phyloP scores from a whole-genome alignment of 2,888 invertebrate species.

The Perithous albicinctus region DNA sequence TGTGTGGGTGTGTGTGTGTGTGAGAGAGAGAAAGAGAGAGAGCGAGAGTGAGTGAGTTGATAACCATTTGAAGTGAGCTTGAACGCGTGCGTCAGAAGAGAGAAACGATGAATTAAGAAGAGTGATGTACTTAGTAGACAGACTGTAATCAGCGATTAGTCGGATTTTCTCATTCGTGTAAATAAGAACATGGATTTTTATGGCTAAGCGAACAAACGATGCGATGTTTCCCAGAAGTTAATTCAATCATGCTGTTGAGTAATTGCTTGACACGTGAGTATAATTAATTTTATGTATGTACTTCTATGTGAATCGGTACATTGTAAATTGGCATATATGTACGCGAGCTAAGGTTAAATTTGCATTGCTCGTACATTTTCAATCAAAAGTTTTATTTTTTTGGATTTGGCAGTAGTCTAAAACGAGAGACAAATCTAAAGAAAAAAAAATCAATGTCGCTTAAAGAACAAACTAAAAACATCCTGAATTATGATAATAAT shows the following conservation, averaged over 20 bases:
- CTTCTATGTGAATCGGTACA: neutral
- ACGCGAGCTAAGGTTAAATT: neutral
- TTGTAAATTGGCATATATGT: neutral
- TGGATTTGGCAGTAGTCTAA: no score
- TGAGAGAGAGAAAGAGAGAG: slow-evolving; percentile 31
- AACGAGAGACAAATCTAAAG: no score
- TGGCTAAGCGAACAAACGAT: slow-evolving; percentile 37
- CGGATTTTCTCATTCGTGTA: slow-evolving; percentile 61
- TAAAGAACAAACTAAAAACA: no score
- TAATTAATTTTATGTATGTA: slow-evolving; percentile 21
- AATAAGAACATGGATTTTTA: slow-evolving; percentile 60
- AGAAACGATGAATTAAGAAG: slow-evolving; percentile 32
- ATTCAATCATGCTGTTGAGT: neutral
- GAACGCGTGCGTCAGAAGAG: slow-evolving; percentile 25
- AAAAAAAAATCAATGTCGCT: no score
- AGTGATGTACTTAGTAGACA: slow-evolving; percentile 46
- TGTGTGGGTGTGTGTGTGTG: no score
- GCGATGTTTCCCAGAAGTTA: neutral
- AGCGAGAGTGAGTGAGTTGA: slow-evolving; percentile 35
- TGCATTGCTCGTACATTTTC: no score
- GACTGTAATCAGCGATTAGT: slow-evolving; percentile 20
- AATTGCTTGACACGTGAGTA: neutral
- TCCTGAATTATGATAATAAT: no score
- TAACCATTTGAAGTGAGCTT: slow-evolving; percentile 16
- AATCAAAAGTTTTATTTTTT: no score